phyloP scores from a whole-genome alignment of 2,888 invertebrate genomes.

The Elysia crispata region DNA sequence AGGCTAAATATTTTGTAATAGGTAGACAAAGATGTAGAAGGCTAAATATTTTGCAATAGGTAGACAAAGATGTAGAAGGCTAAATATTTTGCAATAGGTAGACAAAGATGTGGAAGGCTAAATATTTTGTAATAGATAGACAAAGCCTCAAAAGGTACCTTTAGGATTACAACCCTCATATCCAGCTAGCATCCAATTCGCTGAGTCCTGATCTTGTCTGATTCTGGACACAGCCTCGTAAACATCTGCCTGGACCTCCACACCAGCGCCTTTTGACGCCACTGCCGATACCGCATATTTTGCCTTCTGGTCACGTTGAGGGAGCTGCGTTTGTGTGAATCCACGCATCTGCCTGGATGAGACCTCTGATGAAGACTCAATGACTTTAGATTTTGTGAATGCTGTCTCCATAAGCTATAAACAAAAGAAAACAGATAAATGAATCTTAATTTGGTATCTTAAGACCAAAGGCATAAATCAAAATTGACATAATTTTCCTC shows the following conservation, averaged over 20 bases:
- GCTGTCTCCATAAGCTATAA: slow-evolving; percentile 71
- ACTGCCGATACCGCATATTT: slow-evolving; percentile 62
- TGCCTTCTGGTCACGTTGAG: slow-evolving; percentile 59
- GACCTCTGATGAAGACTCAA: slow-evolving; percentile 57
- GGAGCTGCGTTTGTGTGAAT: slow-evolving; percentile 70
- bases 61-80: too few relatives aligned
- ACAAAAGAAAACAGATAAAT: neutral
- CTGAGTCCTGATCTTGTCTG: slow-evolving; percentile 59
- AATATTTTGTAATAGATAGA: neutral
- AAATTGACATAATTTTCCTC: too few relatives aligned
- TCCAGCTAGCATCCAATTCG: slow-evolving; percentile 63
- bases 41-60: too few relatives aligned
- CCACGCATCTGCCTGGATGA: slow-evolving; percentile 72
- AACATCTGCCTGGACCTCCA: slow-evolving; percentile 46
- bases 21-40: too few relatives aligned
- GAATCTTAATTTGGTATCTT: too few relatives aligned
- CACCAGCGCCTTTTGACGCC: slow-evolving; percentile 62
- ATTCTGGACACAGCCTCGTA: slow-evolving; percentile 52
- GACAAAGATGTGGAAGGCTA: neutral
- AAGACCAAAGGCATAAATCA: too few relatives aligned
- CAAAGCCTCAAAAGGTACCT: slow-evolving; percentile 46
- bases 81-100: too few relatives aligned
- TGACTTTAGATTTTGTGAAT: slow-evolving; percentile 73
- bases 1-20: too few relatives aligned
- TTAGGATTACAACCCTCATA: slow-evolving; percentile 61